Base-by-base conservation (phyloP, 1,140 invertebrate species). In the Artemia franciscana region DNA sequence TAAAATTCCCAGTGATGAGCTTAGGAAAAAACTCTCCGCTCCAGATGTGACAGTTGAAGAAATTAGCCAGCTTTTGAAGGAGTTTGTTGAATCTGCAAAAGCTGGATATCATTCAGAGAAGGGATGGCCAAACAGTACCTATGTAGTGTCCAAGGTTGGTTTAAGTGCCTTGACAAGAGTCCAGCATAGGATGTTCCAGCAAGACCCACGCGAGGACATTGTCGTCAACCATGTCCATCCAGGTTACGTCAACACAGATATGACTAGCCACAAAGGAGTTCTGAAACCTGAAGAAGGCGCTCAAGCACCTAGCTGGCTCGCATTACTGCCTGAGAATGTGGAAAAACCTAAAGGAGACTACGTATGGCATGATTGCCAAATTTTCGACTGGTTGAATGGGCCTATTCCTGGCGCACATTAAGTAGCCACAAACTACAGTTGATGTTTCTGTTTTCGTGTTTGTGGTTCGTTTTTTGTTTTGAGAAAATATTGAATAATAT, bases 221-320 rank as follows among this genome's bases (percentile, higher is more conserved):
- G 71, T 82, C 59, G 76, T 85, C 0, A 85, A 85, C 76, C 73
- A 77, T 59, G 80, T 83, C 39, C 79, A 82, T 68, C 80, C 80
- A 1, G 78, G 79, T 0, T 85, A 82, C 71, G 84, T 86, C 4
- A 76, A 79, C 66, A 87, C 85, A 2, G 83, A 85, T 66, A 83
- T 86, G 84, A 76, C 78, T 1, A 80, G 77, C 51, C 80, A 84
- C 65, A 81, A 80, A 68, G 84, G 84, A 4, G 70, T 68, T 0
- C 71, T 84, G 9, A 80, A 79, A 4, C 79, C 81, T 61, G 82
- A 84, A 62, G 65, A 83, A 71, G 84, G 76, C 63, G 77, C 76
- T 26, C 73, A 73, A 51, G 75, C 74, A 23, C 75, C 78, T 9
- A 57, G 73, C n/a, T 77, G 74, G 66, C 66, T 73, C 5, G 78